Evolutionary conservation across 2,113 vertebrate species (phyloP), one percentile per base, ranked within the genome.

Genomic region (Leptobrachium ailaonicum): DNA sequence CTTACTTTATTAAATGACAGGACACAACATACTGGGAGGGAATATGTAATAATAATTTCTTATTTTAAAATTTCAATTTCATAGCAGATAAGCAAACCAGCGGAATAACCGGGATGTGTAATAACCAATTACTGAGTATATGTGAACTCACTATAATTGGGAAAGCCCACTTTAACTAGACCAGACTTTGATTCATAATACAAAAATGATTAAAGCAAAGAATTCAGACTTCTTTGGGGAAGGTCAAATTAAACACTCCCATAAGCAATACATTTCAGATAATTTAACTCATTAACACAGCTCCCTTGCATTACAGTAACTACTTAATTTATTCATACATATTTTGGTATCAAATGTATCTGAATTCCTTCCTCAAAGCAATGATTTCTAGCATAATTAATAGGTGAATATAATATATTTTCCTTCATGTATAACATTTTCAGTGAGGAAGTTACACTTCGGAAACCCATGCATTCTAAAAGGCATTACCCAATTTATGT

Each of bases 231-330:
- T 75, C 73, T 75, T 75, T 75, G 73, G 73, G 73, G 73, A 75
- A 75, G 73, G 73, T 75, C 73, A 75, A 40, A 50, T 41, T 13
- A 75, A 75, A 75, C 73, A 75, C 73, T 50, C 62, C 73, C 73
- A 75, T 62, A 66, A 75, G 73, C 73, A 75, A 32, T 75, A 41
- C 4, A 66, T 75, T 66, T 75, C 62, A 53, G n/a, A 66, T 60
- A 68, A 43, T 50, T 50, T 50, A 50, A 50, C 47, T 50, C 56
- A 60, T 60, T 60, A 60, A 60, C 56, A 60, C 56, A 60, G 14
- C 11, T 60, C 4, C 14, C 14, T 60, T 12, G 56, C 11, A 3
- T 12, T 32, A 32, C 20, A 32, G 20, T 60, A 60, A 60, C 10
- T 60, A 60, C 56, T 60, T 6, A 60, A 60, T 12, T 12, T 11